phyloP scores from a whole-genome alignment of 2,113 vertebrate species.

The Dicrurus megarhynchus region DNA sequence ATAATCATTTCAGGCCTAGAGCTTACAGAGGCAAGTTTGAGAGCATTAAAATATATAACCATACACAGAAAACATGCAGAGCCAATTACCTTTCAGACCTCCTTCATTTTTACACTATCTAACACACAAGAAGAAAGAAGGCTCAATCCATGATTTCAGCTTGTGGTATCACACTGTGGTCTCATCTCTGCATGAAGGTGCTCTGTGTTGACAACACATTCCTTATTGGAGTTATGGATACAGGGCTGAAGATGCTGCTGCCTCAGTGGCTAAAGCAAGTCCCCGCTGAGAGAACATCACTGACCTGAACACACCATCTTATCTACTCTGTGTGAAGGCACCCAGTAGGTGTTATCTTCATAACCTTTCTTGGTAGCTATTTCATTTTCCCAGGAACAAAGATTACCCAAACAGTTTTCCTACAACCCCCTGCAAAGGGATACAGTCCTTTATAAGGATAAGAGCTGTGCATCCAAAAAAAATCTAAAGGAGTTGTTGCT shows the following conservation, averaged over 20 bases:
- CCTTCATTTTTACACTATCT: neutral
- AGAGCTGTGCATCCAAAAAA: neutral
- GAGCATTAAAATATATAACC: neutral
- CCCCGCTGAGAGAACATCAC: neutral
- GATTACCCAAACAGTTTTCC: neutral
- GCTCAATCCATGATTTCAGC: neutral
- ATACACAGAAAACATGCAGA: neutral
- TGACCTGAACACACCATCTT: neutral
- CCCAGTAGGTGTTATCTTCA: neutral
- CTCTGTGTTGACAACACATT: neutral
- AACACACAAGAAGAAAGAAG: neutral
- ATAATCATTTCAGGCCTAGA: neutral
- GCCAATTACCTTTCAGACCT: neutral
- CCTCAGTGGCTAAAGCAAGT: neutral
- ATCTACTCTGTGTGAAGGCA: neutral
- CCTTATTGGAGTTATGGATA: neutral
- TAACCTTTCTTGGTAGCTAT: neutral
- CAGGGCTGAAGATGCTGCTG: neutral
- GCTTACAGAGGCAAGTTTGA: neutral
- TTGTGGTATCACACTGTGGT: neutral
- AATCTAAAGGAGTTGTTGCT: neutral
- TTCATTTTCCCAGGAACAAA: neutral
- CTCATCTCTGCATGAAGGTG: neutral
- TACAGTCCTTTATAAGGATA: accelerated
- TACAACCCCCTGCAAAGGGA: neutral